phyloP scores from a whole-genome alignment of 2,797 vertebrate genomes.

The Aphelocoma californica region DNA sequence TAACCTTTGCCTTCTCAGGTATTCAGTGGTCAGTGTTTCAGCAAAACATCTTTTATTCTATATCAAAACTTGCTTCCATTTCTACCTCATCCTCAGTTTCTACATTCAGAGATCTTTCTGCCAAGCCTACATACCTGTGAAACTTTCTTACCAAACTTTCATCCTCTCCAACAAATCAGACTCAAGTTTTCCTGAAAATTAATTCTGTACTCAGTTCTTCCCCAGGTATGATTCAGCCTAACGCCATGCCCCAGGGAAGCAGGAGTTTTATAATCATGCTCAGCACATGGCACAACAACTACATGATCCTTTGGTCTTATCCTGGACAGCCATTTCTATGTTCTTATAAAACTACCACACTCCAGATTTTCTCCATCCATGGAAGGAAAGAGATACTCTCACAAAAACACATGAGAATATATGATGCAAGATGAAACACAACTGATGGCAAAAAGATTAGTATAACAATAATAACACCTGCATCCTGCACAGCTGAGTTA shows the following conservation, averaged over 20 bases:
- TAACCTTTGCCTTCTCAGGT: no score
- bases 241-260: fast-evolving
- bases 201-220: background rate
- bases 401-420: background rate
- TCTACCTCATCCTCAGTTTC: no score
- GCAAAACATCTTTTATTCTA: no score
- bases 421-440: background rate
- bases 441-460: background rate
- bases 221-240: background rate
- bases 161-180: background rate
- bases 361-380: background rate
- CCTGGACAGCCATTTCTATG: background rate
- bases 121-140: no score
- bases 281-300: background rate
- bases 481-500: background rate
- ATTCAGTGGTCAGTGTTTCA: no score
- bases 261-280: background rate
- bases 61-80: no score
- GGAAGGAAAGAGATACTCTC: background rate
- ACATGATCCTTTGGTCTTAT: background rate
- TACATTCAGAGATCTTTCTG: no score
- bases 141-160: no score
- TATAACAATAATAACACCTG: background rate
- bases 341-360: background rate
- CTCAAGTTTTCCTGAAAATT: background rate